Conservation (phyloP, 1,140 invertebrate species). For the Galleria mellonella region DNA sequence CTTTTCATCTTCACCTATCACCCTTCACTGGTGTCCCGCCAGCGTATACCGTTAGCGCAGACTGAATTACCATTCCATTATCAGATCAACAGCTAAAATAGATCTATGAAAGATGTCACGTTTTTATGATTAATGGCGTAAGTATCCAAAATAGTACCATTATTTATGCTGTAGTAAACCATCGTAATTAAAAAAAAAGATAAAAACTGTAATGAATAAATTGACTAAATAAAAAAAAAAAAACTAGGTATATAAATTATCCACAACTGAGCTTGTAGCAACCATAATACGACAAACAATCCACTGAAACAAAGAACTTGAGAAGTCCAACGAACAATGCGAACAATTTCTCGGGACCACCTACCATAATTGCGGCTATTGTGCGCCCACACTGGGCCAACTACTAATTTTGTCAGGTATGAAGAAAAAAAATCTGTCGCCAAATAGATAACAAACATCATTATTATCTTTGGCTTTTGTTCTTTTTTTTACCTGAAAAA, state of each 20-base stretch:
- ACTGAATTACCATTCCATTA: too few species aligned
- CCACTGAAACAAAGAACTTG: conserved; percentile 22
- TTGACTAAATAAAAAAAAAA: too few species aligned
- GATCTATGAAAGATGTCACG: too few species aligned
- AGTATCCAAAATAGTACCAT: not conserved
- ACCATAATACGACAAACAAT: conserved; percentile 3
- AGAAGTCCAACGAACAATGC: too few species aligned
- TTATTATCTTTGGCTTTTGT: conserved; percentile 16
- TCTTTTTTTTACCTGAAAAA: conserved; percentile 55
- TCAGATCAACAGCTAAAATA: too few species aligned
- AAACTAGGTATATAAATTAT: too few species aligned
- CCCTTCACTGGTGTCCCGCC: too few species aligned
- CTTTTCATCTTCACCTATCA: too few species aligned
- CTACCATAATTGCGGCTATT: conserved; percentile 8
- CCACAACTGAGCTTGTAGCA: too few species aligned
- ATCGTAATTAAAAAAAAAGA: not conserved
- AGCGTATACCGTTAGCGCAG: too few species aligned
- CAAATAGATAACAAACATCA: conserved; percentile 43
- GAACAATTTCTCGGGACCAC: conserved; percentile 12
- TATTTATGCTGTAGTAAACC: not conserved
- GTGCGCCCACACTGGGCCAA: conserved; percentile 16
- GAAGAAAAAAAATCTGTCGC: conserved; percentile 22
- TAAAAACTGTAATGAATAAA: too few species aligned
- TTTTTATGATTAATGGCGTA: not conserved
- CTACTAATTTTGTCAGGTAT: conserved; percentile 22